phyloP scores from a whole-genome alignment of 2,797 vertebrate genomes.

The Podarcis lilfordi region DNA sequence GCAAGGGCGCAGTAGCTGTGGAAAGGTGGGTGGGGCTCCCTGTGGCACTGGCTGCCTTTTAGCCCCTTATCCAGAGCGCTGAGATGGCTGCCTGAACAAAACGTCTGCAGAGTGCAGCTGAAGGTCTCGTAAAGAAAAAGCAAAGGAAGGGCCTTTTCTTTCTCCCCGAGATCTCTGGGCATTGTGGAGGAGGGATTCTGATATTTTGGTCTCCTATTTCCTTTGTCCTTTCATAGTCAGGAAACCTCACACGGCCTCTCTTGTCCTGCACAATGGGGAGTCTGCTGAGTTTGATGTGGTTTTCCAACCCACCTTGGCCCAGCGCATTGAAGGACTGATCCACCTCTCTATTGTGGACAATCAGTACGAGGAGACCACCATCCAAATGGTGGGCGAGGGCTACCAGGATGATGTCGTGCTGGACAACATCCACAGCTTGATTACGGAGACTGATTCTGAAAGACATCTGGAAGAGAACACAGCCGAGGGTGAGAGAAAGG shows the following conservation, averaged over 20 bases:
- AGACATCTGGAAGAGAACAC: slow-evolving; percentile 57
- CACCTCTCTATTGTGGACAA: slow-evolving; percentile 81
- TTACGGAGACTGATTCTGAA: background rate
- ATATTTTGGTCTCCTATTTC: background rate
- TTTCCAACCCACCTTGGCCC: slow-evolving; percentile 78
- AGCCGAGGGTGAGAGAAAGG: slow-evolving; percentile 69
- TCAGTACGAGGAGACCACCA: slow-evolving; percentile 77
- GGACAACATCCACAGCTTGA: slow-evolving; percentile 78
- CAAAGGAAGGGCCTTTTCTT: background rate
- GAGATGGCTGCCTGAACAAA: background rate
- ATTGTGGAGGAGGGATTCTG: background rate
- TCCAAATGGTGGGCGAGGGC: slow-evolving; percentile 84
- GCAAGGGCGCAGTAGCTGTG: background rate
- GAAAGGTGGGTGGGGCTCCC: background rate
- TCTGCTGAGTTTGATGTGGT: slow-evolving; percentile 79
- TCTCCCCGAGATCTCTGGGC: background rate
- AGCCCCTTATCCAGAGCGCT: too few species aligned
- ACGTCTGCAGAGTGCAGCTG: background rate
- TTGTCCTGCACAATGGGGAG: slow-evolving; percentile 76
- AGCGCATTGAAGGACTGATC: slow-evolving; percentile 76
- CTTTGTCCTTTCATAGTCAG: slow-evolving; percentile 54
- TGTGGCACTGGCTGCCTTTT: background rate
- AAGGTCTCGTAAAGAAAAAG: background rate
- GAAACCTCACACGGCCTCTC: slow-evolving; percentile 72
- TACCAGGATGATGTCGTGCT: slow-evolving; percentile 84